Evolutionary conservation across 2,797 vertebrate genomes (phyloP).

Genomic region (Octomys mimax): DNA sequence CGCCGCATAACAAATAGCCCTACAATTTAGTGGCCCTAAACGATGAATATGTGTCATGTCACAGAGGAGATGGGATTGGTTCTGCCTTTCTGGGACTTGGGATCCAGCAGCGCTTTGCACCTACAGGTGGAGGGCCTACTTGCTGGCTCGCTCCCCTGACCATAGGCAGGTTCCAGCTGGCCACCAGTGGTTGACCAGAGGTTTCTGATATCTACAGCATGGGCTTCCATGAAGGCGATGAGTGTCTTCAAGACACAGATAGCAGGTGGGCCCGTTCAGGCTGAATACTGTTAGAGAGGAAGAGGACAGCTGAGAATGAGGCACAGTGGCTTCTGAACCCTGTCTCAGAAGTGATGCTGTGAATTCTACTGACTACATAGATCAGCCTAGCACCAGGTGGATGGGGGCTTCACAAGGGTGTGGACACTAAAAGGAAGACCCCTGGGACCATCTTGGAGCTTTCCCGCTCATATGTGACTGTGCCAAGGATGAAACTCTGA

Average conservation of each 20-base stretch:
- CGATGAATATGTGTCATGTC: not conserved
- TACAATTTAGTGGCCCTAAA: not conserved
- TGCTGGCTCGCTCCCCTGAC: accelerated
- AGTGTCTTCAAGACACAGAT: not conserved
- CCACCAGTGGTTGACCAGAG: not conserved
- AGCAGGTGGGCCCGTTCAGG: not conserved
- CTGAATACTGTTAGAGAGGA: not conserved
- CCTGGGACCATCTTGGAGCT: not conserved
- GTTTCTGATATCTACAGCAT: accelerated
- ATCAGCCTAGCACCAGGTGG: not conserved
- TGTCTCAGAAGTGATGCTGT: not conserved
- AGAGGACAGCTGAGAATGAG: not conserved
- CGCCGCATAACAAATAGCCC: not conserved
- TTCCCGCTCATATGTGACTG: not conserved
- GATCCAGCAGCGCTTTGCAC: not conserved
- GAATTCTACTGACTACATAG: not conserved
- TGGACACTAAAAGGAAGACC: no score
- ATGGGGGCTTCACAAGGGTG: not conserved
- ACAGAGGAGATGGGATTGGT: not conserved
- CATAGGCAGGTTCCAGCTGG: not conserved
- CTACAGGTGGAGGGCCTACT: not conserved
- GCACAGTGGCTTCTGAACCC: not conserved
- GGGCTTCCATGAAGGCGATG: not conserved
- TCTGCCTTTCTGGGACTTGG: not conserved
- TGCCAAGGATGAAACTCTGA: not conserved